Evolutionary conservation across 2,113 vertebrate species (phyloP).

Genomic region (Oryzias woworae): DNA sequence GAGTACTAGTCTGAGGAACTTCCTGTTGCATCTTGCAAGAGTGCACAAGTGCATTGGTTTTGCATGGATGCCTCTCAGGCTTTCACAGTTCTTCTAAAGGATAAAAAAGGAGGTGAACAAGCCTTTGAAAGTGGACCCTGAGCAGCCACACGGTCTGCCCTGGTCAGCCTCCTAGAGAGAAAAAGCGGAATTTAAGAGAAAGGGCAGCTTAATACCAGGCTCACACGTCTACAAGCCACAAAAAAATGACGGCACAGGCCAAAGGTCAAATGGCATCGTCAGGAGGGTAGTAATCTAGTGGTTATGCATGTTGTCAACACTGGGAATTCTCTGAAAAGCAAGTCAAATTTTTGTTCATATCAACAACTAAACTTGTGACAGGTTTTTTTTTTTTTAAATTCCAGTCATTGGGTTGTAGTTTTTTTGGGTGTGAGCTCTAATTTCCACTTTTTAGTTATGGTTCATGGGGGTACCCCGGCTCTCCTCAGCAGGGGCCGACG

Average conservation of each 20-base stretch:
- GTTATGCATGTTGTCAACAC: constrained; percentile 29
- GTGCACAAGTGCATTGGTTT: constrained; percentile 29
- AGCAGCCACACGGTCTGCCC: constrained; percentile 19
- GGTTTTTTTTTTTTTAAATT: neutral
- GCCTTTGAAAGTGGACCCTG: constrained; percentile 72
- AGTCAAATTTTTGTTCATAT: neutral
- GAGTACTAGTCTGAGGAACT: neutral
- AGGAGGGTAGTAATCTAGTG: constrained; percentile 39
- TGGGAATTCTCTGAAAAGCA: constrained; percentile 4
- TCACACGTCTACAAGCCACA: constrained; percentile 47
- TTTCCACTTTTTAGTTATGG: constrained; percentile 8
- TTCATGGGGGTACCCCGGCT: constrained; percentile 18
- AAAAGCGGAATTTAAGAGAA: constrained; percentile 30
- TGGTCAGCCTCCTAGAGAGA: constrained; percentile 25
- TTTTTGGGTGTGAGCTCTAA: constrained; percentile 17
- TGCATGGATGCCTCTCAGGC: constrained; percentile 33
- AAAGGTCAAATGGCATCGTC: constrained; percentile 63
- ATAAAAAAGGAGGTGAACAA: constrained; percentile 44
- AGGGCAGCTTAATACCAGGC: constrained; percentile 31
- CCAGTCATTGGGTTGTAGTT: neutral
- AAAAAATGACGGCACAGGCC: constrained; percentile 61
- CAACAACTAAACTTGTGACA: neutral
- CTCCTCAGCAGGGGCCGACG: constrained; percentile 44
- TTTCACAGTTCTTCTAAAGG: constrained; percentile 26
- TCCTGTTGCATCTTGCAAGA: constrained; percentile 34